Percentiles rank a stretch among this genome's conserved stretches.
Conservation (phyloP, 2,797 vertebrate genomes). For the Malacoraja senta region DNA sequence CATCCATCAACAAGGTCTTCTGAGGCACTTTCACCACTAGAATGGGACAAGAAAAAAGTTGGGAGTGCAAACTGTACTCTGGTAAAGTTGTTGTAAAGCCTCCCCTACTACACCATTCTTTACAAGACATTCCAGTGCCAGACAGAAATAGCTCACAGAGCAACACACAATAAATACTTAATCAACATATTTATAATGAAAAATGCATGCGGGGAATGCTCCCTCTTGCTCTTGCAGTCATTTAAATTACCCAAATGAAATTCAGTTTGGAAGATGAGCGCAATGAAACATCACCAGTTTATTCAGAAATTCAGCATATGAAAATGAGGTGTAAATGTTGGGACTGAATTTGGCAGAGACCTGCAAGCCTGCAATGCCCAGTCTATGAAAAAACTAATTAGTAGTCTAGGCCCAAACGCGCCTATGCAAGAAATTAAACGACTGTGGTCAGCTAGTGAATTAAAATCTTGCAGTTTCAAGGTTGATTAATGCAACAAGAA, state of each 20-base stretch:
- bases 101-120: not conserved
- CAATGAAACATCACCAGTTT: not conserved
- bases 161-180: constrained; percentile 22
- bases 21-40: constrained; percentile 95
- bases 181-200: not conserved
- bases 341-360: not conserved
- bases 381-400: not conserved
- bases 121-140: not conserved
- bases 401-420: constrained; percentile 3
- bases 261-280: not conserved
- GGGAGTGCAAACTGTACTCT: not conserved
- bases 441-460: not conserved
- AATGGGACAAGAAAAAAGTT: constrained; percentile 41
- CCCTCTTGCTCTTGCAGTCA: not conserved
- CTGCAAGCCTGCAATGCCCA: not conserved
- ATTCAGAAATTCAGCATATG: not conserved
- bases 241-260: constrained; percentile 13
- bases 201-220: constrained; percentile 11
- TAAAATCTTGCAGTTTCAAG: not conserved
- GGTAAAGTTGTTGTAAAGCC: not conserved
- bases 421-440: not conserved
- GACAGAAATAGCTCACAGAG: not conserved
- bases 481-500: not conserved
- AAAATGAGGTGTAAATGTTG: not conserved
- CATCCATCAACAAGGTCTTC: constrained; percentile 96